These are phyloP conservation scores for Sturnira hondurensis DNA, from an alignment of 2,113 vertebrate species.

Conservation along the genomic window DNA sequence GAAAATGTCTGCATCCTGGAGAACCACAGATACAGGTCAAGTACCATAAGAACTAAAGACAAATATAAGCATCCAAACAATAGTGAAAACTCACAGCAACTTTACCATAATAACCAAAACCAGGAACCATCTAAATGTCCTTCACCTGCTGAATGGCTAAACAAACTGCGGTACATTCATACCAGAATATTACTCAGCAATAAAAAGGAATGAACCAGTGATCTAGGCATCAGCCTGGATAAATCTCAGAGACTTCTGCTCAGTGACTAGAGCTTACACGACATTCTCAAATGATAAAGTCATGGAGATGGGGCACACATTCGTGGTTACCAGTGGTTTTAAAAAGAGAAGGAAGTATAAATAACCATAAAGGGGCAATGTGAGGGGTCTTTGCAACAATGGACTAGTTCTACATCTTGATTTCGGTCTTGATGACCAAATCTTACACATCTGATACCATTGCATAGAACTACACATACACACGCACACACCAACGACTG, in stretches of 20 bases:
- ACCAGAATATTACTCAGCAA: not conserved
- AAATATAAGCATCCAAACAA: not conserved
- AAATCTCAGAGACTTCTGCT: not conserved
- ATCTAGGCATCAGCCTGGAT: not conserved
- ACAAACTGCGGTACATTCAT: not conserved
- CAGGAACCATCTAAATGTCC: not conserved
- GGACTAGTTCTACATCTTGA: not conserved
- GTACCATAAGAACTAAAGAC: not conserved
- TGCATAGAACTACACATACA: not conserved
- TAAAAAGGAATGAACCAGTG: not conserved
- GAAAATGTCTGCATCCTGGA: not conserved
- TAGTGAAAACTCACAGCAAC: not conserved
- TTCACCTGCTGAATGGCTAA: not conserved
- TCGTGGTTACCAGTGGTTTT: not conserved
- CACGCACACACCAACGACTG: not conserved
- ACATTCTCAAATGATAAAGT: not conserved
- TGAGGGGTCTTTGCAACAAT: not conserved
- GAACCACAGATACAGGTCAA: not conserved
- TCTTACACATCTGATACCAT: not conserved
- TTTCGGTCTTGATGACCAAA: not conserved
- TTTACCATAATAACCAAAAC: not conserved
- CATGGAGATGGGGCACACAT: not conserved
- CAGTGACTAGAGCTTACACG: not conserved
- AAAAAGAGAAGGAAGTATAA: not conserved
- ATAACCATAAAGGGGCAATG: not conserved